Percentiles rank a stretch among this genome's conserved stretches.
Conservation (phyloP, 2,113 vertebrate genomes). For the Nothoprocta perdicaria region DNA sequence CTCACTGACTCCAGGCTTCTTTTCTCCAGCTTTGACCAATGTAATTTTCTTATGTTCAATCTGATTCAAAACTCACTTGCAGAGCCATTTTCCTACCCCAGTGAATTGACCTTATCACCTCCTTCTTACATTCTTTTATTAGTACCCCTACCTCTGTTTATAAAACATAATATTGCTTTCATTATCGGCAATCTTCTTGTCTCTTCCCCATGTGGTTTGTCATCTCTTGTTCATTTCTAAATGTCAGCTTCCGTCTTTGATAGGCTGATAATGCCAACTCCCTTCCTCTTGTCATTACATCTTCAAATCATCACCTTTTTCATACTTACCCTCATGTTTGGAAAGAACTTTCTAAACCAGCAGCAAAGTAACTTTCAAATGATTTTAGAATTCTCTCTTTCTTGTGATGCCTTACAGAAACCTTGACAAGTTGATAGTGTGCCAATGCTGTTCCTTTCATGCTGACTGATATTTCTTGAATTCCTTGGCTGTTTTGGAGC, state of each 20-base stretch:
- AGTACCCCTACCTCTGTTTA: background rate
- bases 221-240: background rate
- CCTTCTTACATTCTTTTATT: background rate
- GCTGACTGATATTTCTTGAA: slow-evolving; percentile 37
- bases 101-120: background rate
- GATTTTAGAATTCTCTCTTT: slow-evolving; percentile 10
- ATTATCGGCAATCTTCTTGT: slow-evolving; percentile 10
- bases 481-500: slow-evolving; percentile 18
- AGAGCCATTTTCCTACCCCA: background rate
- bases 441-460: slow-evolving; percentile 47
- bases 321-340: background rate
- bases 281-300: slow-evolving; percentile 21
- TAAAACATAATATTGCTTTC: background rate
- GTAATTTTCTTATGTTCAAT: background rate
- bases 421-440: slow-evolving; percentile 37
- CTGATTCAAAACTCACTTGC: background rate
- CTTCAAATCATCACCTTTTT: slow-evolving; percentile 45
- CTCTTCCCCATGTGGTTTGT: slow-evolving; percentile 13
- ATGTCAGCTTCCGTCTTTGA: slow-evolving; percentile 38
- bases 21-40: background rate
- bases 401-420: slow-evolving; percentile 43
- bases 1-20: background rate
- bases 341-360: slow-evolving; percentile 38
- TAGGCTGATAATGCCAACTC: background rate
- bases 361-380: slow-evolving; percentile 55